phyloP scores from a whole-genome alignment of 2,888 invertebrate genomes.

The Neocrepidodera transversa region DNA sequence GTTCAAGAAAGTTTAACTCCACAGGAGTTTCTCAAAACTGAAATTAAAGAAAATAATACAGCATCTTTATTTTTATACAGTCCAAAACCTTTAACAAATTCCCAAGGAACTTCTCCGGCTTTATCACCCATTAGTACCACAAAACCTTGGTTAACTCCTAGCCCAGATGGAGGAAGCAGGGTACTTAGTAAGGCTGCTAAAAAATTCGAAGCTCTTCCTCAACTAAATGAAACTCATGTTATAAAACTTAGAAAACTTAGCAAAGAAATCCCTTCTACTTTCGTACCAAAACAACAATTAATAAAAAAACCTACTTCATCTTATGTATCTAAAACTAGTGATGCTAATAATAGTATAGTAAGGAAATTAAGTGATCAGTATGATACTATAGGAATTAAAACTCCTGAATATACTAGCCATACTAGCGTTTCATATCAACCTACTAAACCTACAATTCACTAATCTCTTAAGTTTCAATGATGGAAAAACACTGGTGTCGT shows the following conservation, averaged over 20 bases:
- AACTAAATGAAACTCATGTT: constrained; percentile 40
- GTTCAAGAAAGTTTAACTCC: constrained; percentile 19
- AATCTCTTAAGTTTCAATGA: too few relatives aligned
- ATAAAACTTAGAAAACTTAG: constrained; percentile 50
- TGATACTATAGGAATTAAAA: constrained; percentile 45
- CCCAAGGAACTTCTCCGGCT: constrained; percentile 34
- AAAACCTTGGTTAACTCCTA: constrained; percentile 63
- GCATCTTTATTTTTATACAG: constrained; percentile 57
- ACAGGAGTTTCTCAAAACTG: constrained; percentile 47
- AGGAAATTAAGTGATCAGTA: constrained; percentile 58
- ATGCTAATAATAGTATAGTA: constrained; percentile 49
- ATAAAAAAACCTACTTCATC: constrained; percentile 50
- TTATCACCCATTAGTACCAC: constrained; percentile 41
- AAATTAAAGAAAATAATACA: constrained; percentile 40
- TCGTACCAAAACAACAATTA: constrained; percentile 40
- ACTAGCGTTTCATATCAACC: constrained; percentile 42
- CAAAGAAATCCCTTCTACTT: constrained; percentile 49
- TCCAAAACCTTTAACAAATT: constrained; percentile 54
- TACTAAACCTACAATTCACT: too few relatives aligned
- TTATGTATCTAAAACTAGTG: constrained; percentile 49
- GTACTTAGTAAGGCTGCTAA: constrained; percentile 64
- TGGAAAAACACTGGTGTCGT: too few relatives aligned
- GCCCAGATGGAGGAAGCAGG: constrained; percentile 59
- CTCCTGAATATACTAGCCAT: constrained; percentile 37
- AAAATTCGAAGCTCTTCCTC: constrained; percentile 63